phyloP scores from a whole-genome alignment of 2,888 invertebrate species.

The Gymnoscelis rufifasciata region DNA sequence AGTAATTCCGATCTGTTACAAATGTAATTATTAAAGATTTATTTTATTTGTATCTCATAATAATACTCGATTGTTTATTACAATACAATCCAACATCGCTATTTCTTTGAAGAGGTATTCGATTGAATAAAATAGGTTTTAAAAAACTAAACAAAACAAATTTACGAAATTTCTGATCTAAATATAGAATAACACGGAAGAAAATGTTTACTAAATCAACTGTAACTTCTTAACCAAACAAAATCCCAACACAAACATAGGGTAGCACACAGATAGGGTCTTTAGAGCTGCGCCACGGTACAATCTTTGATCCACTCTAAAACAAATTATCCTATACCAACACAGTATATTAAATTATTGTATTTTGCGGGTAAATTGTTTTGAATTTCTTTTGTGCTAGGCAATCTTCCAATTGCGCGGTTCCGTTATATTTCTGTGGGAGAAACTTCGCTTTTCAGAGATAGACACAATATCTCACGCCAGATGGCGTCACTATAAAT shows the following conservation, averaged over 20 bases:
- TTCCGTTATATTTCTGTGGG: constrained; percentile 12
- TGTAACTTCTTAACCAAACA: not conserved
- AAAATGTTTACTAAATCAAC: not conserved
- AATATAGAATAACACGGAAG: not conserved
- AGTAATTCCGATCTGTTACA: no score
- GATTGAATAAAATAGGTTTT: no score
- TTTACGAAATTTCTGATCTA: no score
- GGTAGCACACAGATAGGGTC: not conserved
- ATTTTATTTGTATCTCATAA: no score
- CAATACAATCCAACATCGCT: no score
- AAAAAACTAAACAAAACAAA: no score
- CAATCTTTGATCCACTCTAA: not conserved
- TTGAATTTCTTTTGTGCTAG: not conserved
- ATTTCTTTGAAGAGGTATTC: no score
- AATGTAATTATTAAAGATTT: no score
- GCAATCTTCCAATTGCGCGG: not conserved
- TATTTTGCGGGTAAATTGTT: not conserved
- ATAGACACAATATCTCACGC: constrained; percentile 25
- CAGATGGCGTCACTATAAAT: constrained; percentile 53
- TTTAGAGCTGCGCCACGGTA: not conserved
- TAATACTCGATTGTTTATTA: no score
- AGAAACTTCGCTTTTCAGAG: constrained; percentile 19
- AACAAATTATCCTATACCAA: not conserved
- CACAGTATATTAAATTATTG: not conserved
- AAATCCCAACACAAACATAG: not conserved